Conservation (phyloP, 2,797 vertebrate genomes). For the Tiaroga cobitis region DNA sequence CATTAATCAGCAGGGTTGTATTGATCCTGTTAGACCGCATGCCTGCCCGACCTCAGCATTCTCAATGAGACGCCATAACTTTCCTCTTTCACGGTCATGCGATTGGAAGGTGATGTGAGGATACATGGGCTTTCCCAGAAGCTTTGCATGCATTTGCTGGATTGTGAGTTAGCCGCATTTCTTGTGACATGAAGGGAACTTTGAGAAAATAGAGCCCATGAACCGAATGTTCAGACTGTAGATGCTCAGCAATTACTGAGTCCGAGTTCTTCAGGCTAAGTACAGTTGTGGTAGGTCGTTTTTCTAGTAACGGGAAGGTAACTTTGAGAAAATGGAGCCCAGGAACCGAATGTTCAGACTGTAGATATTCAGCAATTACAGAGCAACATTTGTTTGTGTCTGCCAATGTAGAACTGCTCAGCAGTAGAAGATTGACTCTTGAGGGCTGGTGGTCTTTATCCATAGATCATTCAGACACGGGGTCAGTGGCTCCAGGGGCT, state of each 20-base stretch:
- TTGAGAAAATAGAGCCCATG: neutral
- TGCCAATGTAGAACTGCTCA: slow-evolving; percentile 31
- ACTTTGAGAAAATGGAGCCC: neutral
- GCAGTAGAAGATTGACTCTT: slow-evolving; percentile 70
- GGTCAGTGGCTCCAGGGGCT: slow-evolving; percentile 77
- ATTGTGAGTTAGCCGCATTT: neutral
- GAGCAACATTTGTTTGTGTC: slow-evolving; percentile 28
- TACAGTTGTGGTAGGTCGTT: neutral
- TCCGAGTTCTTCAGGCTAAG: neutral
- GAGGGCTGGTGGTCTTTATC: slow-evolving; percentile 71
- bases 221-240: neutral
- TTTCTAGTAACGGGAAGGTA: neutral
- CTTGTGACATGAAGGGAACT: neutral
- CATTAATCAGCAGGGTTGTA: slow-evolving; percentile 77
- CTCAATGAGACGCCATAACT: slow-evolving; percentile 71
- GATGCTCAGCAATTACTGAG: neutral
- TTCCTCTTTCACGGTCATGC: slow-evolving; percentile 26
- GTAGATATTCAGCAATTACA: slow-evolving; percentile 34
- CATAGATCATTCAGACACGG: slow-evolving; percentile 79
- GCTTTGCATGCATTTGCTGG: neutral
- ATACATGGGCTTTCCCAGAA: slow-evolving; percentile 3
- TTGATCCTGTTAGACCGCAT: slow-evolving; percentile 67
- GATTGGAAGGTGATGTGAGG: slow-evolving; percentile 33
- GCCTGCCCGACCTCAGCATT: slow-evolving; percentile 64
- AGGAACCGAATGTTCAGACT: neutral